Base-by-base conservation (phyloP, 2,113 vertebrate genomes). In the Myocastor coypus region DNA sequence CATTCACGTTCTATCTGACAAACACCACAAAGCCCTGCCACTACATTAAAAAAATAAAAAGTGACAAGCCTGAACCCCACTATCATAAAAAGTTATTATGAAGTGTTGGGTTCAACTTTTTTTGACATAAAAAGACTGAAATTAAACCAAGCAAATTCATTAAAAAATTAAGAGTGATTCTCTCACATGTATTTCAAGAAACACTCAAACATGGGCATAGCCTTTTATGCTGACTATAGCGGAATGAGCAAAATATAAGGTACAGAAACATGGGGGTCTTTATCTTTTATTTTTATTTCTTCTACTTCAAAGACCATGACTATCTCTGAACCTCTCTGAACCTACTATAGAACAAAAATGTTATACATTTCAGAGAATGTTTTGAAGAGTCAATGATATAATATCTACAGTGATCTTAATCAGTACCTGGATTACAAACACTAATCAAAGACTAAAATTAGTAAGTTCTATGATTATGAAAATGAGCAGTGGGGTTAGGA, bases 71-170 rank as follows among this genome's bases (percentile, higher is more conserved):
- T 75, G 40, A 42, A 40, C 24, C 4, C 37, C 75, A 78, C 6
- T 46, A 77, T 46, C 40, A 77, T 30, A 46, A 46, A 77, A 46
- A 16, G 46, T 14, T n/a, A 30, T 30, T 46, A 77, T 30, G 42
- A 32, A 26, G 63, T 57, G 52, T 87, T 75, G 90, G 22, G 63
- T 63, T 86, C 64, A 32, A 32, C 12, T 13, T 50, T 32, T n/a
- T 96, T 61, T n/a, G 83, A 5, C 26, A 69, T 37, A 52, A 83
- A 95, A 95, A 75, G 7, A 69, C 87, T 57, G 34, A n/a, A 82
- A 59, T 82, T 77, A 83, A 85, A 52, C 30, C 34, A 78, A 81
- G 26, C 66, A 64, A 92, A 88, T 64, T 59, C 30, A 2, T 80
- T 59, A 22, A 75, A 20, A 63, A 55, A 86, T n/a, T 12, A 46